These are phyloP conservation scores for Gobio gobio DNA, from an alignment of 2,113 vertebrate genomes.

Conservation along the genomic window DNA sequence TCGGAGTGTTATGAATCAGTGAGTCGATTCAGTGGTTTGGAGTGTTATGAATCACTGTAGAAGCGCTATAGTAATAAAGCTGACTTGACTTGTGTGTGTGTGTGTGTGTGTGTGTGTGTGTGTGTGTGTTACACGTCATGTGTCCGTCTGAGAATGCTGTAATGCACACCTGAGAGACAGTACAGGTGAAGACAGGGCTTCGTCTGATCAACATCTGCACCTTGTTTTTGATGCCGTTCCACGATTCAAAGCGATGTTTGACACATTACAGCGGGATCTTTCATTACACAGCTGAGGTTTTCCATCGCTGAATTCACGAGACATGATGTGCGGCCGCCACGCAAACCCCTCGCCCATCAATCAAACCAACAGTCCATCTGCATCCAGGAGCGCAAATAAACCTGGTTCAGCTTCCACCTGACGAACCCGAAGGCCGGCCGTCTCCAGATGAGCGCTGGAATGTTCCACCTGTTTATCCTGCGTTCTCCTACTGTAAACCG, in stretches of 20 bases:
- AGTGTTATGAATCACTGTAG: too few relatives aligned
- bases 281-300: conserved; percentile 8
- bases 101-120: too few relatives aligned
- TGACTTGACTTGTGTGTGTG: too few relatives aligned
- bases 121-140: too few relatives aligned
- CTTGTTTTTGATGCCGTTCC: conserved; percentile 54
- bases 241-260: conserved; percentile 8
- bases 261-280: neutral
- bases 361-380: conserved; percentile 22
- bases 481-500: conserved; percentile 60
- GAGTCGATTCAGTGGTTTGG: too few relatives aligned
- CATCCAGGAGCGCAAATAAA: conserved; percentile 54
- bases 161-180: too few relatives aligned
- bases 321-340: too few relatives aligned
- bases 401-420: conserved; percentile 45
- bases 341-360: neutral
- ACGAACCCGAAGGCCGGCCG: conserved; percentile 38
- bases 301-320: neutral
- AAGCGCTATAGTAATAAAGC: too few relatives aligned
- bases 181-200: too few relatives aligned
- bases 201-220: conserved; percentile 51
- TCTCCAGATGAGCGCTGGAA: conserved; percentile 53
- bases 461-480: conserved; percentile 60
- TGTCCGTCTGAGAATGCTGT: too few relatives aligned
- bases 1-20: too few relatives aligned